Evolutionary conservation across 2,797 vertebrate genomes (phyloP).

Genomic region (Typhlichthys subterraneus): DNA sequence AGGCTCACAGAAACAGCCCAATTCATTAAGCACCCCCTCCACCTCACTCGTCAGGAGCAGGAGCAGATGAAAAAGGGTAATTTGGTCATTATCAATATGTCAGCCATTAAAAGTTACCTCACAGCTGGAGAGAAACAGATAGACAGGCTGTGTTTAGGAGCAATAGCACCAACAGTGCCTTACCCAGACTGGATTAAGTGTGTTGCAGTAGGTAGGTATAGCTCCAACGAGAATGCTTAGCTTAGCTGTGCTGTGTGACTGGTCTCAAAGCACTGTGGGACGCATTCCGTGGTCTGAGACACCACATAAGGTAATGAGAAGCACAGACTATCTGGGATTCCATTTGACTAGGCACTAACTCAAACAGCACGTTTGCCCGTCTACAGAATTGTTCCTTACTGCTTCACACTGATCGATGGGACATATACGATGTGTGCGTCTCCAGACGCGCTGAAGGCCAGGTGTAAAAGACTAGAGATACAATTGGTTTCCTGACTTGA

Average conservation of each 20-base stretch:
- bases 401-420: background rate
- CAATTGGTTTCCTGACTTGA: background rate
- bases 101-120: constrained; percentile 21
- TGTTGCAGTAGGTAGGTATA: background rate
- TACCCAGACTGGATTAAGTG: constrained; percentile 1
- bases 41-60: too few species aligned
- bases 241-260: too few species aligned
- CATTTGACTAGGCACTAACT: constrained; percentile 19
- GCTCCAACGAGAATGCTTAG: background rate
- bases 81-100: background rate
- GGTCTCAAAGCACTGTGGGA: constrained; percentile 7
- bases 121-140: background rate
- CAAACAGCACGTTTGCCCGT: constrained; percentile 4
- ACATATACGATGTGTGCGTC: background rate
- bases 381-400: background rate
- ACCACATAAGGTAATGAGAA: background rate
- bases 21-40: constrained; percentile 35
- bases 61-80: too few species aligned
- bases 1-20: constrained; percentile 6
- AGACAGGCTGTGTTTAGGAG: too few species aligned
- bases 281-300: background rate
- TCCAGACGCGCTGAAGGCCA: background rate
- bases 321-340: constrained; percentile 9
- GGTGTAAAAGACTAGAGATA: background rate
- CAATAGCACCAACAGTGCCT: background rate